Conservation (phyloP, 2,888 invertebrate species). For the Dasypolia templi region DNA sequence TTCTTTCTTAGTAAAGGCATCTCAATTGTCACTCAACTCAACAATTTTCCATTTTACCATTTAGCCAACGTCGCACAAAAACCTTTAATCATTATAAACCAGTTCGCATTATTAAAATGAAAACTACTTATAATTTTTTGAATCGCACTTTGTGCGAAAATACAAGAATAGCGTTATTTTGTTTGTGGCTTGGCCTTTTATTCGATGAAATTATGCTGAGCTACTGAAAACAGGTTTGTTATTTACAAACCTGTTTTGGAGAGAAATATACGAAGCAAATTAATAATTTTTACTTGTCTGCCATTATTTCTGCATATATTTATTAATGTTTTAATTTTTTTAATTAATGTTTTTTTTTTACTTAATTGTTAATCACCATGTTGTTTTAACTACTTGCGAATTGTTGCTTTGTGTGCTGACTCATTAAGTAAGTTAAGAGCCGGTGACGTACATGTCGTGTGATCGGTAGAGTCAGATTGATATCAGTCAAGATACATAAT, state of each 20-base stretch:
- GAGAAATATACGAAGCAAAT: no score
- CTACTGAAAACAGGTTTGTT: no score
- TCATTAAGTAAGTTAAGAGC: no score
- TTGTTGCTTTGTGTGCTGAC: no score
- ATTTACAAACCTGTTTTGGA: no score
- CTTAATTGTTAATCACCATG: background rate
- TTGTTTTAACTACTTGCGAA: background rate
- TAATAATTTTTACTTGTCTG: no score
- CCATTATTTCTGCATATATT: background rate
- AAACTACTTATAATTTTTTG: conserved; percentile 4
- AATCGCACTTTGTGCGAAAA: conserved; percentile 4
- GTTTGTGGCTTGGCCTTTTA: conserved; percentile 26
- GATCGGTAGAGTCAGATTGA: background rate
- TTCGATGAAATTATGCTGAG: background rate
- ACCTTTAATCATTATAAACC: conserved; percentile 51
- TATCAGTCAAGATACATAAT: no score
- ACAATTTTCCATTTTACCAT: conserved; percentile 22
- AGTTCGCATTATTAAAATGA: conserved; percentile 23
- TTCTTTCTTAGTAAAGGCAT: background rate
- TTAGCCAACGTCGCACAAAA: conserved; percentile 18
- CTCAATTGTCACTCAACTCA: conserved; percentile 13
- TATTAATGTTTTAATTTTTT: background rate
- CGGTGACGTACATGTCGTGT: background rate
- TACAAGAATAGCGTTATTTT: background rate
- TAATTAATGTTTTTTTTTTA: no score